phyloP scores from a whole-genome alignment of 30 jellyfish, hydroid and myxozoan genomes.

The Aurelia sp. region DNA sequence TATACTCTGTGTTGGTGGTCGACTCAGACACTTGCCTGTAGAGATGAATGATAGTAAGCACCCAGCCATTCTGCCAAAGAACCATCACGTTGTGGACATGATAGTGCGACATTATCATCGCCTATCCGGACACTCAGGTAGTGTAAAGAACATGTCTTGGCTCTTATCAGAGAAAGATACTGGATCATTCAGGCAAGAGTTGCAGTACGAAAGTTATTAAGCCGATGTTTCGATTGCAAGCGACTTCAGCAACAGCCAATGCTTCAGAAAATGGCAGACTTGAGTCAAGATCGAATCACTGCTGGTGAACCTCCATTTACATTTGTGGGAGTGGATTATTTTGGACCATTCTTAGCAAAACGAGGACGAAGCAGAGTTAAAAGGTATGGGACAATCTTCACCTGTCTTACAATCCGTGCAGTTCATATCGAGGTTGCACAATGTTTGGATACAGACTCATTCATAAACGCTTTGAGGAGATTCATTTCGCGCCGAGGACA shows the following conservation, averaged over 20 bases:
- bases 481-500: slow-evolving; percentile 60
- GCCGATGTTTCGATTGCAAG: slow-evolving; percentile 52
- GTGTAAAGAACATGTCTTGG: slow-evolving; percentile 42
- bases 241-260: not conserved
- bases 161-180: slow-evolving; percentile 44
- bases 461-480: slow-evolving; percentile 49
- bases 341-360: slow-evolving; percentile 74
- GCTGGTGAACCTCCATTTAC: slow-evolving; percentile 75
- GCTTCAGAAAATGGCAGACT: slow-evolving; percentile 68
- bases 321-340: slow-evolving; percentile 64
- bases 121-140: slow-evolving; percentile 54
- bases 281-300: slow-evolving; percentile 61
- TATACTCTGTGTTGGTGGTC: slow-evolving; percentile 67
- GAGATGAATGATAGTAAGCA: slow-evolving; percentile 24
- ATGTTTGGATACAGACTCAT: slow-evolving; percentile 61
- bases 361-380: slow-evolving; percentile 38
- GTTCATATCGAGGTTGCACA: slow-evolving; percentile 65
- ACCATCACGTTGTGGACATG: slow-evolving; percentile 35
- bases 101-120: slow-evolving; percentile 45
- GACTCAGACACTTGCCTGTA: slow-evolving; percentile 33
- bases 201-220: slow-evolving; percentile 17
- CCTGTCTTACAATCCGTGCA: slow-evolving; percentile 69
- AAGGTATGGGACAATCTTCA: slow-evolving; percentile 63
- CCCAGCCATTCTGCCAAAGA: slow-evolving; percentile 67
- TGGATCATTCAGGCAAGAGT: slow-evolving; percentile 57